Base-by-base conservation (phyloP, 2,888 invertebrate genomes). In the Aspidapion aeneum region DNA sequence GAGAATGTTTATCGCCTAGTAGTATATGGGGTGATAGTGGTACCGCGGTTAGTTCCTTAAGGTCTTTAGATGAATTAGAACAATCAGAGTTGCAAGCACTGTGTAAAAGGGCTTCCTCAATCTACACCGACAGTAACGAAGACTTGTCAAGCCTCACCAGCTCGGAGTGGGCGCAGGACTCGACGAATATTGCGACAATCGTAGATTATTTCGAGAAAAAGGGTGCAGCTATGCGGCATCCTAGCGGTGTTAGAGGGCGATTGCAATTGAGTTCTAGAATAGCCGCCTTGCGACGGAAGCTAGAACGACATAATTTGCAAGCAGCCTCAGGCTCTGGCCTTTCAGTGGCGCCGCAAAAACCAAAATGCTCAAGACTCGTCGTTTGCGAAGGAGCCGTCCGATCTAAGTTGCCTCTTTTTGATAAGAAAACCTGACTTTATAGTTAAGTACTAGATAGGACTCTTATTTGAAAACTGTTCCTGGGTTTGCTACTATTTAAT, bases 181-280 rank as follows among this genome's bases (percentile, higher is more conserved):
- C 69, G 86, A 79, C 80, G 21, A 79, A 90, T 77, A 93, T 93
- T 70, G 89, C 91, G 57, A 88, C 88, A 75, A 94, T 94, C 71
- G 94, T 94, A 21, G 93, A 94, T 74, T 94, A 94, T 79, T 94
- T 94, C 79, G 94, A 94, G 80, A 83, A 90, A 57, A 90, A 92
- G 76, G 87, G 88, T 58, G 86, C 84, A 21, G 83, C 82, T 67
- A 82, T 85, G 73, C 79, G 83, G 69, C 83, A 84, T 74, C 75
- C 83, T 1, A 78, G 81, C 9, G 78, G 78, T 48, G 79, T 79
- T 48, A 75, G 81, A 58, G 75, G 77, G 9, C 75, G 77, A 1
- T 71, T 77, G 66, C 78, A 77, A 63, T 70, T 78, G 7, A 78
- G 76, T 68, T 77, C 80, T 20, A 73, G 78, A 9, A 78, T 79